Percentiles rank a stretch among this genome's conserved stretches.
phyloP scores from a whole-genome alignment of 2,113 vertebrate species.

The Semnornis frantzii region DNA sequence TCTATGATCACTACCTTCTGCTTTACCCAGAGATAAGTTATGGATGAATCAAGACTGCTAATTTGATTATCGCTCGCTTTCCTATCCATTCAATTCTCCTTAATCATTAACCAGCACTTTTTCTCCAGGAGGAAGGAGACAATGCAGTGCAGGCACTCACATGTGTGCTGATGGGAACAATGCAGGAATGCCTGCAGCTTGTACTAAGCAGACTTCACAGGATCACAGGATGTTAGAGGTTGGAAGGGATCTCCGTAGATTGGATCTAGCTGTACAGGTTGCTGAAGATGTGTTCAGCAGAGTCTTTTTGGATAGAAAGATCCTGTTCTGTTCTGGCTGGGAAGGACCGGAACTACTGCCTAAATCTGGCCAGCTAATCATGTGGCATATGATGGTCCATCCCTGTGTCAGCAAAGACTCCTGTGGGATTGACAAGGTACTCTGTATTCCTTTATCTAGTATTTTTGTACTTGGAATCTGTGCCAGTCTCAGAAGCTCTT shows the following conservation, averaged over 20 bases:
- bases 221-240: too few relatives aligned
- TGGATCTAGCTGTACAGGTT: background rate
- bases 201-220: background rate
- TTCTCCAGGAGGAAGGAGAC: background rate
- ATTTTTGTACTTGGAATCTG: background rate
- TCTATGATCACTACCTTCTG: conserved; percentile 3
- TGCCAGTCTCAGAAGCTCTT: background rate
- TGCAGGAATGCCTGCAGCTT: background rate
- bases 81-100: background rate
- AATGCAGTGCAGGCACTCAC: background rate
- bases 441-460: background rate
- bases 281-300: background rate
- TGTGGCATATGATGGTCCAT: accelerated
- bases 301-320: background rate
- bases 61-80: background rate
- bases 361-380: background rate
- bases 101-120: conserved; percentile 29
- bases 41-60: background rate
- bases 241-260: too few relatives aligned
- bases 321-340: background rate
- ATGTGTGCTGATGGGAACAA: background rate
- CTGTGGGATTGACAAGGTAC: background rate
- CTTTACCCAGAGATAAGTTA: background rate
- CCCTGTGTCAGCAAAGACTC: background rate
- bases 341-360: background rate